A percentile compares a stretch with the other conserved stretches of the same genome.
Evolutionary conservation across 2,888 invertebrate species (phyloP).

Genomic region (Lysandra coridon): DNA sequence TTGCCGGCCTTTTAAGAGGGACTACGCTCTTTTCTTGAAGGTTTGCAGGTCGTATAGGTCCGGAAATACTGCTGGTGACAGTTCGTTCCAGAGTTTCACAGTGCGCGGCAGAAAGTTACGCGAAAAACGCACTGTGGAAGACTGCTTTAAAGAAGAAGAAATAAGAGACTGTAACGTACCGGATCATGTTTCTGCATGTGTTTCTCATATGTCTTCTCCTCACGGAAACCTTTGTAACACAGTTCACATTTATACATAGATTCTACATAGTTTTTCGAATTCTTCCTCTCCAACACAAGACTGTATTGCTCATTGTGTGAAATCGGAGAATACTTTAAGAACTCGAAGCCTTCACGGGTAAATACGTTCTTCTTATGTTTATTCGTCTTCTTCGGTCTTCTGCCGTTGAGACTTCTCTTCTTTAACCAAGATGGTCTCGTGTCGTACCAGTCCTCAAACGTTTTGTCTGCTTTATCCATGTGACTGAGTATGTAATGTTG

Average conservation of each 20-base stretch:
- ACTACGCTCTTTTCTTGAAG: no score
- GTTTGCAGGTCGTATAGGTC: no score
- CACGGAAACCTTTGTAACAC: slow-evolving; percentile 65
- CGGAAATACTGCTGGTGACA: no score
- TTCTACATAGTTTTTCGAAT: slow-evolving; percentile 61
- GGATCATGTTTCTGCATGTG: slow-evolving; percentile 73
- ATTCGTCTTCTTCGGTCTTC: neutral
- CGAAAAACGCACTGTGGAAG: no score
- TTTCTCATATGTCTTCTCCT: slow-evolving; percentile 56
- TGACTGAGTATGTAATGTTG: slow-evolving; percentile 64
- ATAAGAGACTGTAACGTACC: slow-evolving; percentile 47
- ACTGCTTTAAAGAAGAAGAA: no score
- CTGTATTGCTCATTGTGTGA: slow-evolving; percentile 64
- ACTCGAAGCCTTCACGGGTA: slow-evolving; percentile 46
- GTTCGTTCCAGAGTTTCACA: no score
- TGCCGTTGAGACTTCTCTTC: slow-evolving; percentile 34
- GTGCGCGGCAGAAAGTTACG: no score
- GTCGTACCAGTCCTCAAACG: slow-evolving; percentile 53
- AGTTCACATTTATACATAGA: slow-evolving; percentile 60
- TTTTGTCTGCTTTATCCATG: slow-evolving; percentile 53
- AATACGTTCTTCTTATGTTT: neutral
- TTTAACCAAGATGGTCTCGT: slow-evolving; percentile 51
- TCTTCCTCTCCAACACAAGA: slow-evolving; percentile 55
- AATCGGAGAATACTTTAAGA: slow-evolving; percentile 55
- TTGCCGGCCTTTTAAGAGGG: no score